A percentile compares a stretch with the other conserved stretches of the same genome.
phyloP scores from a whole-genome alignment of 2,888 invertebrate genomes.

The Tridacna gigas region DNA sequence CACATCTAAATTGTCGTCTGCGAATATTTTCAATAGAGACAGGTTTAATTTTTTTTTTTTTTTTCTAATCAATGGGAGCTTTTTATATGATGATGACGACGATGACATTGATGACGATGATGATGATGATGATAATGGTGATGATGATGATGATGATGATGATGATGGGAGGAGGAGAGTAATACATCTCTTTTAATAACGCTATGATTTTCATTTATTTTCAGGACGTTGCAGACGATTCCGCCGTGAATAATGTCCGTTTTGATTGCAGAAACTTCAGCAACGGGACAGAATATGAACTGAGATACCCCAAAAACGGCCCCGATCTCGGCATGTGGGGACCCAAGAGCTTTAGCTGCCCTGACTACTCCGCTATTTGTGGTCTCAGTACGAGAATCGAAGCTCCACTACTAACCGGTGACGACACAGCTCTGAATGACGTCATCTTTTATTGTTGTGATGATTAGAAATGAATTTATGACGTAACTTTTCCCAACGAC shows the following conservation, averaged over 20 bases:
- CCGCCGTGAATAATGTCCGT: conserved; percentile 33
- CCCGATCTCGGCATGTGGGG: conserved; percentile 35
- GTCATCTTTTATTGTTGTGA: conserved; percentile 39
- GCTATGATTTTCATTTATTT: too few species aligned
- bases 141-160: too few species aligned
- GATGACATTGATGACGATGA: too few species aligned
- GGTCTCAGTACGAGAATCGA: conserved; percentile 39
- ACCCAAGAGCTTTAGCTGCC: conserved; percentile 34
- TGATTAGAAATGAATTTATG: background rate
- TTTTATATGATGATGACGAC: too few species aligned
- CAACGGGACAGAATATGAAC: conserved; percentile 6
- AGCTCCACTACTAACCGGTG: conserved; percentile 8
- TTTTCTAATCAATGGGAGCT: too few species aligned
- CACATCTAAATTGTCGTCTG: too few species aligned
- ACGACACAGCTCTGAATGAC: conserved; percentile 47
- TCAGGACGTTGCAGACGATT: conserved; percentile 16
- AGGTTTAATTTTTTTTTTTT: too few species aligned
- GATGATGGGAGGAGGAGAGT: too few species aligned
- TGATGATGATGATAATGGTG: too few species aligned
- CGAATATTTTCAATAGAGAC: too few species aligned
- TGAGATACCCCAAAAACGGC: conserved; percentile 18
- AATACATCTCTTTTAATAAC: too few species aligned
- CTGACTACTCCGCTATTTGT: conserved; percentile 36
- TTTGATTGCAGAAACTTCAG: conserved; percentile 42
- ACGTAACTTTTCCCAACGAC: background rate